phyloP scores from a whole-genome alignment of 2,113 vertebrate species.

The Oxyruncus cristatus region DNA sequence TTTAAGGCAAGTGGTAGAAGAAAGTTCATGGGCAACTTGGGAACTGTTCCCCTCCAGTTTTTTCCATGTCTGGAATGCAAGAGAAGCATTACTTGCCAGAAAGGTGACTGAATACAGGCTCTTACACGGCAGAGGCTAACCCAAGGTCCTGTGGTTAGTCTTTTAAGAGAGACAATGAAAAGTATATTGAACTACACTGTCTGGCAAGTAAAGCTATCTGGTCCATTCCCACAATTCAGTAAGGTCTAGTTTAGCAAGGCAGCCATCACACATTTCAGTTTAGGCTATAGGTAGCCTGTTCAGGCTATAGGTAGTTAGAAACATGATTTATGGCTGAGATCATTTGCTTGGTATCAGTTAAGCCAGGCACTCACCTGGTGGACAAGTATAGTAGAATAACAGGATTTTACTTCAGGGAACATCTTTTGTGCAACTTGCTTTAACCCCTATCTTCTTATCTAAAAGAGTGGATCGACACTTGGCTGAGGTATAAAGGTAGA shows the following conservation, averaged over 20 bases:
- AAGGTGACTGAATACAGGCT: neutral
- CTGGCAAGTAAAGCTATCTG: neutral
- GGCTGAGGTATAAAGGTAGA: neutral
- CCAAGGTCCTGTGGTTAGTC: neutral
- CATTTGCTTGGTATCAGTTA: neutral
- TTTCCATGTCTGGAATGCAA: neutral
- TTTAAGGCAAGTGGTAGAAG: neutral
- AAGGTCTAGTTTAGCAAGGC: neutral
- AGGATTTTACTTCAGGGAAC: neutral
- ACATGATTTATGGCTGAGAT: neutral
- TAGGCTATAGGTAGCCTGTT: too few relatives aligned
- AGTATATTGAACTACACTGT: neutral
- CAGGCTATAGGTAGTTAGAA: neutral
- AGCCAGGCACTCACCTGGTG: neutral
- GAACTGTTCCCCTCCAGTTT: neutral
- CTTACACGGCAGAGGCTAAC: neutral
- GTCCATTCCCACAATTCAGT: neutral
- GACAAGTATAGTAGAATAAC: neutral
- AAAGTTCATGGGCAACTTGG: neutral
- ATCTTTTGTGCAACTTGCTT: neutral
- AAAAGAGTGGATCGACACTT: neutral
- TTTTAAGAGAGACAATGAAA: neutral
- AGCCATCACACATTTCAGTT: too few relatives aligned
- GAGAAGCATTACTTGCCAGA: neutral
- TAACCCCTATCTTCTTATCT: neutral